Evolutionary conservation across 2,888 invertebrate species (phyloP).

Genomic region (Drosophila melanosoma): DNA sequence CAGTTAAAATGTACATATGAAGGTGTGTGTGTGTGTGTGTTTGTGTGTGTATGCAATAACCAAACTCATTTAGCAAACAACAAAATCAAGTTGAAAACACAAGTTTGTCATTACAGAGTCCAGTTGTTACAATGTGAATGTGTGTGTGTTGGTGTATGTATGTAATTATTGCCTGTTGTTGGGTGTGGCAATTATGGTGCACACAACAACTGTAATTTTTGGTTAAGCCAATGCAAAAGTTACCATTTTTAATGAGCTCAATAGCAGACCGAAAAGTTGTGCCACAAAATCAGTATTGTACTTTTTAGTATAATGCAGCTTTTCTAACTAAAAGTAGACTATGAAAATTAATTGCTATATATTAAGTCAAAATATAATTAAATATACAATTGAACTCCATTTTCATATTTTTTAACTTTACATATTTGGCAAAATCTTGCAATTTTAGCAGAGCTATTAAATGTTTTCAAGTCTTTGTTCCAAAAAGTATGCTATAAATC

Average conservation of each 20-base stretch:
- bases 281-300: not conserved
- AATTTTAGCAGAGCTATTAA: not conserved
- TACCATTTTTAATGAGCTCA: slow-evolving; percentile 21
- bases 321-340: not conserved
- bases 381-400: not conserved
- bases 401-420: not conserved
- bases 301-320: not conserved
- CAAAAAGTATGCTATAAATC: slow-evolving; percentile 15
- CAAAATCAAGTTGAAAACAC: slow-evolving; percentile 13
- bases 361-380: not conserved
- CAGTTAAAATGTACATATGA: slow-evolving; percentile 13
- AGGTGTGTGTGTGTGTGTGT: slow-evolving; percentile 12
- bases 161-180: slow-evolving; percentile 64
- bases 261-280: slow-evolving; percentile 3
- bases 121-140: slow-evolving; percentile 19
- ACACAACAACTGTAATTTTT: slow-evolving; percentile 16
- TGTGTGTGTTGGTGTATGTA: not conserved
- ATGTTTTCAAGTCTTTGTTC: not conserved
- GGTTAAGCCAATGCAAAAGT: slow-evolving; percentile 17
- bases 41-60: slow-evolving; percentile 34
- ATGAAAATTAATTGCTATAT: not conserved
- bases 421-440: not conserved
- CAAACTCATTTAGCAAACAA: slow-evolving; percentile 63
- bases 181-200: slow-evolving; percentile 65
- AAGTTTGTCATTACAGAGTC: slow-evolving; percentile 65